Conservation (phyloP, 2,888 invertebrate species). For the Lordiphosa fenestrarum region DNA sequence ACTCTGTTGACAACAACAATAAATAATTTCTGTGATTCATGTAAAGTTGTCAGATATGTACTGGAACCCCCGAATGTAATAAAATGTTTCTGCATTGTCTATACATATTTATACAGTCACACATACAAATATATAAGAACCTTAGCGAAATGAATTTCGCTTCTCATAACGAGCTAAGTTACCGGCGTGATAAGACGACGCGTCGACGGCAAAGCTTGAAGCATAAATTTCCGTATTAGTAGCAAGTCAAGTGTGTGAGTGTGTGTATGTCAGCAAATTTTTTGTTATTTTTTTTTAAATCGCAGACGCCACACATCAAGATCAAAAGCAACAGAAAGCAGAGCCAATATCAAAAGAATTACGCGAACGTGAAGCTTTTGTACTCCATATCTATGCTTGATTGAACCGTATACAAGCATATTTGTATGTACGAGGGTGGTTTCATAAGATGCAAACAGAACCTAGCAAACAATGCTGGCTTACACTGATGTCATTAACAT, state of each 20-base stretch:
- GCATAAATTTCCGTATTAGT: constrained; percentile 62
- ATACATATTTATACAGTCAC: neutral
- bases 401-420: neutral
- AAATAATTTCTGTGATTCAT: constrained; percentile 4
- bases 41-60: constrained; percentile 8
- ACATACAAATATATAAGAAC: constrained; percentile 24
- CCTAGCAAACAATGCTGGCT: no score
- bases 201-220: constrained; percentile 25
- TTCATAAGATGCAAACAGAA: neutral
- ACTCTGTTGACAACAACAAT: constrained; percentile 8
- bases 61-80: constrained; percentile 6
- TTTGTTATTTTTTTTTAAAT: constrained; percentile 51
- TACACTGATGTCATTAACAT: no score
- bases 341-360: neutral
- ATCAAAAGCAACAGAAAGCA: constrained; percentile 40
- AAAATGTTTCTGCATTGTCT: neutral
- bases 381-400: constrained; percentile 39
- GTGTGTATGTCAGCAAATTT: constrained; percentile 22
- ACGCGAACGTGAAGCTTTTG: constrained; percentile 34
- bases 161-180: constrained; percentile 35
- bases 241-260: constrained; percentile 39
- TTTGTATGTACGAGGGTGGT: constrained; percentile 3
- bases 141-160: constrained; percentile 4
- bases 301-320: constrained; percentile 62
- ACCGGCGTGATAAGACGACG: constrained; percentile 48